Evolutionary conservation across 2,888 invertebrate species (phyloP).

Genomic region (Theristus sp.): DNA sequence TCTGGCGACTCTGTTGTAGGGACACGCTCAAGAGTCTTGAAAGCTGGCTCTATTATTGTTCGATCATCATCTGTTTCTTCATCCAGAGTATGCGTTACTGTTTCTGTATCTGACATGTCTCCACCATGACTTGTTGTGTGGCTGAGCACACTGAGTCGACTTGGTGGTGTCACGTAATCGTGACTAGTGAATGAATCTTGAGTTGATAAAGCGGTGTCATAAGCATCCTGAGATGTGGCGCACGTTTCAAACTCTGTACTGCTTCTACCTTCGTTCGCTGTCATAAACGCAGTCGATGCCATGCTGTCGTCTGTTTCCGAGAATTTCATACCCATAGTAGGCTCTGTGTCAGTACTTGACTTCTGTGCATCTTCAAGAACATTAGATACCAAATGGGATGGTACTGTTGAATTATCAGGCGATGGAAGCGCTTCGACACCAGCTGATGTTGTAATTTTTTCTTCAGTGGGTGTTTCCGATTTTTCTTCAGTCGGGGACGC

Average conservation of each 20-base stretch:
- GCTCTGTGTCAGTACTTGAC: no score
- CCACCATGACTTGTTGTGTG: neutral
- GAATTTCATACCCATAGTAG: neutral
- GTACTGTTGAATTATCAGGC: no score
- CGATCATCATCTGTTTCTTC: neutral
- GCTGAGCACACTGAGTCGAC: conserved; percentile 11
- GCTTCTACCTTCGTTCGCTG: neutral
- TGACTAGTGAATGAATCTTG: conserved; percentile 3
- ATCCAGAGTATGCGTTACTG: neutral
- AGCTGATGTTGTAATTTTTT: no score
- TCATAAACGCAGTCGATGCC: neutral
- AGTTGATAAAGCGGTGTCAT: conserved; percentile 2
- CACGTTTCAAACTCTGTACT: conserved; percentile 14
- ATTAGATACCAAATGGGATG: no score
- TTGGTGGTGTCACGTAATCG: conserved; percentile 11
- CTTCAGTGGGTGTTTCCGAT: neutral
- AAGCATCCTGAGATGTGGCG: conserved; percentile 16
- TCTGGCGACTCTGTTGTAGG: neutral
- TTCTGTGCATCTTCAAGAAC: neutral
- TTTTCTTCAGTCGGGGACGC: neutral
- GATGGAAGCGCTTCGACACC: no score
- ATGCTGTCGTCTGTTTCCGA: neutral
- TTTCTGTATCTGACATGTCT: neutral
- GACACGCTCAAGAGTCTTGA: neutral
- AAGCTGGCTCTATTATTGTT: neutral